Evolutionary conservation across 2,888 invertebrate genomes (phyloP), one percentile per base, ranked within the genome.

Genomic region (Pyrrhosoma nymphula): DNA sequence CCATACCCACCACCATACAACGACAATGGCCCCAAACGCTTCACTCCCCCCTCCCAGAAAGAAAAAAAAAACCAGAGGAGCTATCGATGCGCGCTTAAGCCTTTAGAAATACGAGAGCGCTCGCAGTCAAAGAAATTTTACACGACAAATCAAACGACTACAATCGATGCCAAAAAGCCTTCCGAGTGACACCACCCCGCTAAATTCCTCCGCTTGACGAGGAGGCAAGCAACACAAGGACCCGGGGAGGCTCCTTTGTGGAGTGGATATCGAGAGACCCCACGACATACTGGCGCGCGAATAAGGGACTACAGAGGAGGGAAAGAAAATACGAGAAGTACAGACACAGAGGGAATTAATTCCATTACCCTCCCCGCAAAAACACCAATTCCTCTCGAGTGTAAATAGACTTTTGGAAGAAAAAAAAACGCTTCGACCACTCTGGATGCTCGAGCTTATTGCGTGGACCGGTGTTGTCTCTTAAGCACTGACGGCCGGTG

Each of bases 91-190:
- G 12, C 82, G 35, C 82, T 60, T 20, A 4, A 26, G 82, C 35
- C 82, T 82, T 82, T 82, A 82, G 82, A 82, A 82, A 60, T 60
- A 20, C 60, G 60, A 60, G 20, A 69, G 35, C 82, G 30, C 82
- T 82, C 82, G 82, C 82, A 82, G 82, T 82, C 82, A 82, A 82
- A 82, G 82, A 82, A 82, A 82, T 82, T 82, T 82, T 82, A 35
- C 82, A 82, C 82, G 82, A 82, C 82, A 82, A 82, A 82, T 82
- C 82, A 82, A 82, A 35, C 82, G 82, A 82, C 82, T 14, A 82
- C 82, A 82, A 82, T 82, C 82, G 35, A 82, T 82, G 82, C 82
- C 82, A 82, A 82, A 35, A 60, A 20, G 60, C 82, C 82, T 82
- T 35, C 30, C 47, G n/a, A 82, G 82, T 82, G 82, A 82, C 82